Evolutionary conservation across 1,140 invertebrate species (phyloP).

Genomic region (Nasonia longicornis): DNA sequence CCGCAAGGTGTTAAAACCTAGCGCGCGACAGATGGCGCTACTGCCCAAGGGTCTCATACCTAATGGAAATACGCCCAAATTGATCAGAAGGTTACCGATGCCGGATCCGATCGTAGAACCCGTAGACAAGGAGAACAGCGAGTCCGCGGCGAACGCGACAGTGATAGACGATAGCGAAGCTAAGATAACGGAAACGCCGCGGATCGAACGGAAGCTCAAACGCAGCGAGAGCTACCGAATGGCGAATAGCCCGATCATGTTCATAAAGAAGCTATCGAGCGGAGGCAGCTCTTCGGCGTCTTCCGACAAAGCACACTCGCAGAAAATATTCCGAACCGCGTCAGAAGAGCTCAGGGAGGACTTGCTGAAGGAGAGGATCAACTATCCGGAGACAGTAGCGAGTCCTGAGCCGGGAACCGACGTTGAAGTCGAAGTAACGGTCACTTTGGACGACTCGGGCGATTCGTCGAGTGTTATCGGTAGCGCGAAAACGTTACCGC

Average conservation of each 20-base stretch:
- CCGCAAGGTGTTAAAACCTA: conserved; percentile 4
- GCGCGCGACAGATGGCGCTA: neutral
- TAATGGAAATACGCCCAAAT: conserved; percentile 61
- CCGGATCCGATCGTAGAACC: conserved; percentile 26
- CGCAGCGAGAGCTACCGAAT: conserved; percentile 88
- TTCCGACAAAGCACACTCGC: conserved; percentile 53
- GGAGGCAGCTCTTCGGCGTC: conserved; percentile 21
- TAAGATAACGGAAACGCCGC: conserved; percentile 37
- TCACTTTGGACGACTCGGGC: neutral
- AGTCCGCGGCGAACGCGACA: neutral
- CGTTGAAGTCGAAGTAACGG: conserved; percentile 53
- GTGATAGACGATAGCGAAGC: conserved; percentile 31
- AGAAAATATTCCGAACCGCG: conserved; percentile 65
- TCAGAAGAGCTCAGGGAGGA: conserved; percentile 71
- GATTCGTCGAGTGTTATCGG: neutral
- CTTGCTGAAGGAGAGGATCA: conserved; percentile 75
- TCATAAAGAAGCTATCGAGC: conserved; percentile 65
- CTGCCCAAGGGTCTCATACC: conserved; percentile 49
- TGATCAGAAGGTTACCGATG: conserved; percentile 10
- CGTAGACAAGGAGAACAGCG: conserved; percentile 50
- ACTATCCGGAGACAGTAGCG: conserved; percentile 77
- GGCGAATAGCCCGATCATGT: conserved; percentile 80
- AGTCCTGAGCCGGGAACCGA: conserved; percentile 62
- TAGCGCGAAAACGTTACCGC: conserved; percentile 40
- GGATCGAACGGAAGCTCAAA: conserved; percentile 73